Evolutionary conservation across 2,113 vertebrate species (phyloP).

Genomic region (Climacteris rufus): DNA sequence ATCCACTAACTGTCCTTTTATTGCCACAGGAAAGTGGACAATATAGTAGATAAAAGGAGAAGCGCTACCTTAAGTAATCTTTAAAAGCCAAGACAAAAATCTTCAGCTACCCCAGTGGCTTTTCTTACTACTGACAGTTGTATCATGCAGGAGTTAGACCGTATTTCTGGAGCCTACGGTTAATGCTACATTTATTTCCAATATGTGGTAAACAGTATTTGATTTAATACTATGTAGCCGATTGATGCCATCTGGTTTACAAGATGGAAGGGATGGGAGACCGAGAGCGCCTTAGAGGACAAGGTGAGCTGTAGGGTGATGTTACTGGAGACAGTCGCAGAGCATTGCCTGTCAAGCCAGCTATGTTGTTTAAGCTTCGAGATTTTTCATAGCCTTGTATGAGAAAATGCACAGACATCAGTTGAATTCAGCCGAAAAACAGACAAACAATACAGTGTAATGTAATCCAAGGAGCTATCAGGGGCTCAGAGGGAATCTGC

Average conservation of each 20-base stretch:
- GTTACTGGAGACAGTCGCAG: constrained; percentile 92
- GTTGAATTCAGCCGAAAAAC: constrained; percentile 81
- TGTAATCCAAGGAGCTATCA: constrained; percentile 60
- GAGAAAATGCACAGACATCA: constrained; percentile 86
- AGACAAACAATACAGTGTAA: constrained; percentile 83
- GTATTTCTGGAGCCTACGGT: constrained; percentile 60
- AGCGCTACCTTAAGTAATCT: constrained; percentile 64
- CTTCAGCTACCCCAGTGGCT: constrained; percentile 60
- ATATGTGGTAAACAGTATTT: constrained; percentile 62
- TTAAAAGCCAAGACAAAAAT: constrained; percentile 66
- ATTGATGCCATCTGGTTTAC: constrained; percentile 76
- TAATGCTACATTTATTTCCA: constrained; percentile 71
- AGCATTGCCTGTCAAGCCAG: constrained; percentile 88
- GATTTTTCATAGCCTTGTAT: constrained; percentile 95
- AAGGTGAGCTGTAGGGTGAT: constrained; percentile 93
- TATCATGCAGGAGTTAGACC: constrained; percentile 71
- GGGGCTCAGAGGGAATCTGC: constrained; percentile 25
- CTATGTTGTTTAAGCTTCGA: constrained; percentile 96
- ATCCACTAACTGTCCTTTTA: constrained; percentile 78
- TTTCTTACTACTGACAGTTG: constrained; percentile 70
- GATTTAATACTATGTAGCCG: constrained; percentile 63
- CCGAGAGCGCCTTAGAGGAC: constrained; percentile 88
- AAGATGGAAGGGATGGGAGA: constrained; percentile 95
- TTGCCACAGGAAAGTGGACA: constrained; percentile 74
- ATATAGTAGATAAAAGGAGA: constrained; percentile 59